Evolutionary conservation across 2,113 vertebrate species (phyloP).

Genomic region (Hippocampus mohnikei): DNA sequence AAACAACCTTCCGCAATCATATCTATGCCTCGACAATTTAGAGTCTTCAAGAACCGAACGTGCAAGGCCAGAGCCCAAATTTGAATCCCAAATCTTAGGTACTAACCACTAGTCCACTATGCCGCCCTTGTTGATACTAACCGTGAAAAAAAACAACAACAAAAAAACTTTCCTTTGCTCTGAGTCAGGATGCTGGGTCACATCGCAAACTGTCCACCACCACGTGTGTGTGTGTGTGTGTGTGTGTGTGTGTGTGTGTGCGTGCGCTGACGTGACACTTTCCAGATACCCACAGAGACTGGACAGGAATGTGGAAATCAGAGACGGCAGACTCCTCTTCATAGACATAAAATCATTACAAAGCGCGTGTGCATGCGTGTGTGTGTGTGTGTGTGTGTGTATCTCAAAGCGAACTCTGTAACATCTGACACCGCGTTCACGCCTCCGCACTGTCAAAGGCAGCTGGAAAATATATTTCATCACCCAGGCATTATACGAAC

Average conservation of each 20-base stretch:
- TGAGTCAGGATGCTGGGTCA: constrained; percentile 54
- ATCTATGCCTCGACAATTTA: background rate
- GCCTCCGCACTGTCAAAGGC: constrained; percentile 7
- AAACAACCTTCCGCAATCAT: background rate
- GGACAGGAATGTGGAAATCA: constrained; percentile 15
- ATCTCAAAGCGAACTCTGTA: background rate
- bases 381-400: too few species aligned
- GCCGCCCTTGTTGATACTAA: constrained; percentile 29
- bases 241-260: constrained; percentile 16
- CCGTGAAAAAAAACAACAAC: constrained; percentile 6
- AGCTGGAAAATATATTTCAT: constrained; percentile 20
- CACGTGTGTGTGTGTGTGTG: constrained; percentile 13
- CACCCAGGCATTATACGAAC: constrained; percentile 16
- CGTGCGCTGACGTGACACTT: constrained; percentile 46
- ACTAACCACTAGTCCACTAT: background rate
- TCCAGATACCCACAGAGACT: constrained; percentile 45
- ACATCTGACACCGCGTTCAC: constrained; percentile 2
- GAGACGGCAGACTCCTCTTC: constrained; percentile 4
- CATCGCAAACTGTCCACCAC: constrained; percentile 22
- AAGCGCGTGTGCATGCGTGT: background rate
- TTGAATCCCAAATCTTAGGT: background rate
- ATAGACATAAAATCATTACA: constrained; percentile 14
- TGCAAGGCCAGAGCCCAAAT: background rate
- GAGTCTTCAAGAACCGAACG: background rate
- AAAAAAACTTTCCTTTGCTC: background rate